phyloP scores from a whole-genome alignment of 2,113 vertebrate genomes.

The Spea multiplicata region DNA sequence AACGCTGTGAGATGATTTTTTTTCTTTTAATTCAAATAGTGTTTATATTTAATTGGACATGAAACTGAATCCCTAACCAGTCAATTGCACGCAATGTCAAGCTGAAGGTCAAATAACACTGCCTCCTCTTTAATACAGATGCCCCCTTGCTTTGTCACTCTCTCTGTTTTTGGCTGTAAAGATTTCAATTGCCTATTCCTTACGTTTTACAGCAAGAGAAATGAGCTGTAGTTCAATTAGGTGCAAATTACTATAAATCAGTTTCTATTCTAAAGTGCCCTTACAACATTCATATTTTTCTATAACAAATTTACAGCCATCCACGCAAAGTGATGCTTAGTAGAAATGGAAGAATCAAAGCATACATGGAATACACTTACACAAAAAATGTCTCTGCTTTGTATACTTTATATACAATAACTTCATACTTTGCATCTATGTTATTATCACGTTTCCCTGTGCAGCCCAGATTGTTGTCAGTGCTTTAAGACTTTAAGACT shows the following conservation, averaged over 20 bases:
- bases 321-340: not conserved
- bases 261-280: not conserved
- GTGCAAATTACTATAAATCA: not conserved
- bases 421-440: too few species aligned
- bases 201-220: not conserved
- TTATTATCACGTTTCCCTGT: too few species aligned
- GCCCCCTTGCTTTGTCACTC: not conserved
- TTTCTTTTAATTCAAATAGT: slow-evolving; percentile 7
- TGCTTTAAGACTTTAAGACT: too few species aligned
- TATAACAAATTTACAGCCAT: not conserved
- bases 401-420: too few species aligned
- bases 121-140: not conserved
- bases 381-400: too few species aligned
- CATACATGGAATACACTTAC: too few species aligned
- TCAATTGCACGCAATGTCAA: not conserved
- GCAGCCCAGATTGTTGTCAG: too few species aligned
- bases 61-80: not conserved
- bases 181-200: not conserved
- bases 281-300: not conserved
- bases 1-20: not conserved
- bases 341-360: not conserved
- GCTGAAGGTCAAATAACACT: not conserved
- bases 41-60: slow-evolving; percentile 9
- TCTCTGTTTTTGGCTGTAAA: not conserved
- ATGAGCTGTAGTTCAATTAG: not conserved